Base-by-base conservation (phyloP, 2,888 invertebrate species). In the Nysson spinosus region DNA sequence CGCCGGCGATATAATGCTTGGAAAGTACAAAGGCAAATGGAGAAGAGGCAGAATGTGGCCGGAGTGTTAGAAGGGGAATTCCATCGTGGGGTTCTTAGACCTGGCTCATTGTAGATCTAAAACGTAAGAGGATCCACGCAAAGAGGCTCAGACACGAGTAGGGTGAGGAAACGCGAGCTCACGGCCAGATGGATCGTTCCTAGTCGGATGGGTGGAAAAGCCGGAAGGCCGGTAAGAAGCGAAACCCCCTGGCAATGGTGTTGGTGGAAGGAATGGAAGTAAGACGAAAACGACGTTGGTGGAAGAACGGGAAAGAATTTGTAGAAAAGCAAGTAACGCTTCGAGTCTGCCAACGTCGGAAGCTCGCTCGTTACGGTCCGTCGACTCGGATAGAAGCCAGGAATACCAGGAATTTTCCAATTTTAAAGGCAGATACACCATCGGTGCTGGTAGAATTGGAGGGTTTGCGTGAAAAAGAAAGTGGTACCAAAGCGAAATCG, bases 361-460 rank as follows among this genome's bases (percentile, higher is more conserved):
- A 65, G 43, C 35, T 28, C 35, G 52, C 47, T 72, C 58, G 58
- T 74, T 68, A 74, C 69, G 69, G 54, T 49, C 56, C 57, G 60
- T 47, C 56, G 65, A 66, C 37, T 46, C 28, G 44, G 47, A 56
- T 66, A 50, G 34, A 63, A 57, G n/a, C 35, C 24, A 37, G 14
- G 52, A 20, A 51, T 62, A 57, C 14, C 37, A 61, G 72, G 72
- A 80, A 76, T 78, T 78, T 79, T 77, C 77, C 79, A 78, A 79
- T 79, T 80, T 78, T 69, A 77, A 77, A 30, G 69, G 72, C 75
- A 79, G 74, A 78, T 72, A 74, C 70, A 65, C 32, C 42, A 17
- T 30, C 44, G 22, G 28, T 51, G 44, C 22, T 22, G 16, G n/a
- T n/a, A n/a, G 1, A 4, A 1, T 37, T 4, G 2, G 37, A 19